Percentiles rank a stretch among this genome's conserved stretches.
These are phyloP conservation scores for Cinara cedri DNA, from an alignment of 2,888 invertebrate species.

Conservation along the genomic window DNA sequence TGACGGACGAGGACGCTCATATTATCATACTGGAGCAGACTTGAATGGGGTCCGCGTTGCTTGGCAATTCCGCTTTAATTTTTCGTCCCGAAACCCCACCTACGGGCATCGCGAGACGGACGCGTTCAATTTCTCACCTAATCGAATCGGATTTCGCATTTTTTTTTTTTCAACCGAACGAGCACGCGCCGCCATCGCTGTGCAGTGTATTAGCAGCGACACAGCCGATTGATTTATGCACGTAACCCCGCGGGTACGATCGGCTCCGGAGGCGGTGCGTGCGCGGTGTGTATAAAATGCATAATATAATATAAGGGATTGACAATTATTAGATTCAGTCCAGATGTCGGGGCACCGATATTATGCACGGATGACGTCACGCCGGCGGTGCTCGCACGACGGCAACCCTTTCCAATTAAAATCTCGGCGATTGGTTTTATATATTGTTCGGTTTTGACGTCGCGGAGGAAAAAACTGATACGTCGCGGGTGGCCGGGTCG, in stretches of 20 bases:
- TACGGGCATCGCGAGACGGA: conserved; percentile 40
- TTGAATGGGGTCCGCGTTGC: conserved; percentile 15
- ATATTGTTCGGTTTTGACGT: conserved; percentile 46
- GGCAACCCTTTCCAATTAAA: conserved; percentile 56
- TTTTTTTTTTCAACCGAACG: not conserved
- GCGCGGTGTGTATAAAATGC: not conserved
- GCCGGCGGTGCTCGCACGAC: not conserved
- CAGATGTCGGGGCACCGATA: conserved; percentile 48
- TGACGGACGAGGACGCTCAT: too few species aligned
- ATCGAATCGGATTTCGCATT: conserved; percentile 39
- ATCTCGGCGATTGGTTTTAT: conserved; percentile 55
- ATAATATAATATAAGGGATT: conserved; percentile 16
- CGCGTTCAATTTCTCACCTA: conserved; percentile 52
- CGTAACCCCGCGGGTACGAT: not conserved
- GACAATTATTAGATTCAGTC: conserved; percentile 52
- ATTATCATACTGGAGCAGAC: too few species aligned
- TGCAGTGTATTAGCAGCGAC: not conserved
- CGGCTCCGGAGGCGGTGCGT: not conserved
- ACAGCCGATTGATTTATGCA: conserved; percentile 45
- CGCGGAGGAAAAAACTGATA: conserved; percentile 1
- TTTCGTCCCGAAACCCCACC: conserved; percentile 38
- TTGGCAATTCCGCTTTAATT: too few species aligned
- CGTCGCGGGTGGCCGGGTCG: not conserved
- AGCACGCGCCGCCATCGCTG: too few species aligned
- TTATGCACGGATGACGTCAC: conserved; percentile 43